A percentile compares a stretch with the other conserved stretches of the same genome.
Conservation (phyloP, 2,113 vertebrate genomes). For the Neomonachus schauinslandi region DNA sequence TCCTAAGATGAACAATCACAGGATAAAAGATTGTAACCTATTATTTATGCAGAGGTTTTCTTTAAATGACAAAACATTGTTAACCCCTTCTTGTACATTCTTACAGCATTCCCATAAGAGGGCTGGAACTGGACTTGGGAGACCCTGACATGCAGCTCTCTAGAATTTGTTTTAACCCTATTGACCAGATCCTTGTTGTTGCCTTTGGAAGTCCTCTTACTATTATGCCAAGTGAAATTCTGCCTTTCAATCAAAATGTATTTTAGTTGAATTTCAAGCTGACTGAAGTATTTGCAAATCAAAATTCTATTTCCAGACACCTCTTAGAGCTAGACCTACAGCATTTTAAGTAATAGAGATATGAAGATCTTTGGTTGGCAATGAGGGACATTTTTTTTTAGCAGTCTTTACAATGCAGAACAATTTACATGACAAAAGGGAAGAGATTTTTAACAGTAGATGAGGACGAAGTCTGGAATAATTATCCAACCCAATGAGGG, state of each 20-base stretch:
- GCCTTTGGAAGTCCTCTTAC: neutral
- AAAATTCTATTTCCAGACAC: neutral
- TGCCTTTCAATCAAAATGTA: neutral
- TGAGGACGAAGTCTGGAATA: neutral
- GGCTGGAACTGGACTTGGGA: neutral
- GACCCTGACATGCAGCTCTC: neutral
- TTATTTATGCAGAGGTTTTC: neutral
- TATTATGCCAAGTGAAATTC: neutral
- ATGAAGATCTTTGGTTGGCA: neutral
- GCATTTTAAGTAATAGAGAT: neutral
- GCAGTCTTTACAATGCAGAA: neutral
- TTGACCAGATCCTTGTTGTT: slow-evolving; percentile 2
- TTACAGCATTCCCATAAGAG: neutral
- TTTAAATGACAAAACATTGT: neutral
- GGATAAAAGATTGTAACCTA: neutral
- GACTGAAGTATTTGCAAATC: slow-evolving; percentile 7
- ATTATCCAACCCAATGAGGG: neutral
- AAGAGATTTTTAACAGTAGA: neutral
- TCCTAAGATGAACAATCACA: neutral
- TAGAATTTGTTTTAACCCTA: neutral
- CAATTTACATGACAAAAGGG: neutral
- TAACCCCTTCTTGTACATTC: neutral
- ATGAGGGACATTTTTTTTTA: neutral
- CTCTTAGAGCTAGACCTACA: neutral
- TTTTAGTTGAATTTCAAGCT: slow-evolving; percentile 31